Base-by-base conservation (phyloP, 64 coral and sea anemone species). In the Montipora cactus region DNA sequence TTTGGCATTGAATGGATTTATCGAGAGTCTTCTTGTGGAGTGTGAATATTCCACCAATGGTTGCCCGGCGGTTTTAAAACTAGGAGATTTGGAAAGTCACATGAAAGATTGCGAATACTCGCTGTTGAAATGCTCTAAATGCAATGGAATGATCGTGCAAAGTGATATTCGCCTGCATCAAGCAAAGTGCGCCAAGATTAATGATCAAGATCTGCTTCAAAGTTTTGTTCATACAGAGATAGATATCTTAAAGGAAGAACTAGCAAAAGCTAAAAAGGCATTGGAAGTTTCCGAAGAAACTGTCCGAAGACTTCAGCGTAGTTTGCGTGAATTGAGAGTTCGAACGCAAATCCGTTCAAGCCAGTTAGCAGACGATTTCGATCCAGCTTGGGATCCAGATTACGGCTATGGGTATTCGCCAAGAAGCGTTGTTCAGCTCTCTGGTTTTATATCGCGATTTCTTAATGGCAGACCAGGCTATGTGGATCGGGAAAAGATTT, bases 331-430 rank as follows among this genome's bases (percentile, higher is more conserved):
- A 44, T 95, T 98, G 78, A 79, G 90, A 67, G 87, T 87, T 3
- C 83, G 76, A 51, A 68, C 82, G 45, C 68, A 83, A 44, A 18
- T 89, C n/a, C 89, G 77, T 16, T 83, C 84, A 20, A 89, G 55
- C 28, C 77, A 92, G 80, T 84, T 88, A 11, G 50, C 89, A 21
- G 93, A 95, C 18, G 96, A 98, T 37, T 53, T 91, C 2, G 93
- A 98, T 76, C 87, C 80, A 21, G 93, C 88, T 25, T 91, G 90
- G 66, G 96, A 98, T 47, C 90, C 93, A 4, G 93, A 91, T 15
- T 98, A 98, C 4, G 76, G 88, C 0, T 98, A 98, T 8, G 96
- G 96, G 0, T 98, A 98, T 18, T 98, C 96, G 4, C 93, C 96
- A 8, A 75, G 91, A 46, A 95, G 93, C 25, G 91, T 95, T 44